A percentile compares a stretch with the other conserved stretches of the same genome.
phyloP scores from a whole-genome alignment of 2,888 invertebrate species.

The Caenorhabditis sp. region DNA sequence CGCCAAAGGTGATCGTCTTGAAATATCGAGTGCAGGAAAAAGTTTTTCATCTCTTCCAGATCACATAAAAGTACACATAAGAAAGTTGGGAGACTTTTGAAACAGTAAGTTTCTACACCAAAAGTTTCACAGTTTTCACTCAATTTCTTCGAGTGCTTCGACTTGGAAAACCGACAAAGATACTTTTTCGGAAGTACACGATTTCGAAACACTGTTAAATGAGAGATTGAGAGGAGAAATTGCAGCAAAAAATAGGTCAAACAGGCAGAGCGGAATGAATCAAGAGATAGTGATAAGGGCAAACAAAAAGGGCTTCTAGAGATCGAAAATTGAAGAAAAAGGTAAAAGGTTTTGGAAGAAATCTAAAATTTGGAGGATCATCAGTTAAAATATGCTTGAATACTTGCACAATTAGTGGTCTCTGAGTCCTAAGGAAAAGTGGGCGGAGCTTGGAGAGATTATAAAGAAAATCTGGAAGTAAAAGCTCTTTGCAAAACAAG shows the following conservation, averaged over 20 bases:
- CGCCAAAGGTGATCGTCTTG: too few species aligned
- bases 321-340: neutral
- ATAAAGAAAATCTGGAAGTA: neutral
- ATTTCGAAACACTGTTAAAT: neutral
- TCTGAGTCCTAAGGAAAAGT: neutral
- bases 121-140: neutral
- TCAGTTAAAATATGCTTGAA: too few species aligned
- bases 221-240: too few species aligned
- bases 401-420: too few species aligned
- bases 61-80: too few species aligned
- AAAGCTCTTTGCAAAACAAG: neutral
- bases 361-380: too few species aligned
- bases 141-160: too few species aligned
- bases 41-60: too few species aligned
- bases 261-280: neutral
- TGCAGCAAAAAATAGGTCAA: conserved; percentile 8
- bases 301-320: conserved; percentile 11
- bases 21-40: too few species aligned
- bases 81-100: conserved; percentile 1
- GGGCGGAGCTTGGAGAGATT: neutral
- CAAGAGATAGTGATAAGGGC: conserved; percentile 15
- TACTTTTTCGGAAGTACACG: neutral
- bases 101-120: neutral
- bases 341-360: neutral
- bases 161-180: too few species aligned